A percentile compares a stretch with the other conserved stretches of the same genome.
Conservation (phyloP, 1,140 invertebrate species). For the Leptinotarsa defecta region DNA sequence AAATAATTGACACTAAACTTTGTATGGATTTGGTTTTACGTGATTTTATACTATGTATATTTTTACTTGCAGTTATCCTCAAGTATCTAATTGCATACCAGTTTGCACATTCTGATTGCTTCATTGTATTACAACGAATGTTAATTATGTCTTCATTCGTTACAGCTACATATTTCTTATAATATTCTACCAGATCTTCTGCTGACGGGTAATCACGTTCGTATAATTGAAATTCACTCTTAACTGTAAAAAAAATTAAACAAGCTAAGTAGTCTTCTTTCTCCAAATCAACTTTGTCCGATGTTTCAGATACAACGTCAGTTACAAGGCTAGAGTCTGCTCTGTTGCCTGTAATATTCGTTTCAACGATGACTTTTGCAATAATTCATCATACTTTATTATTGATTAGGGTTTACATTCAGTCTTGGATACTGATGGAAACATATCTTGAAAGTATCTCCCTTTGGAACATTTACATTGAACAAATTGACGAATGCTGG, state of each 20-base stretch:
- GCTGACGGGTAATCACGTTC: constrained; percentile 25
- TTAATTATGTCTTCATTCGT: constrained; percentile 46
- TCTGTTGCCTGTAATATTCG: background rate
- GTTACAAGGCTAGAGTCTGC: background rate
- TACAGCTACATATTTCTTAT: constrained; percentile 43
- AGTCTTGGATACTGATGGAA: background rate
- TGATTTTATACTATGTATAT: constrained; percentile 44
- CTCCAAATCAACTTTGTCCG: background rate
- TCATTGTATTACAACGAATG: constrained; percentile 44
- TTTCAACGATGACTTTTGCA: no score
- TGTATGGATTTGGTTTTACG: constrained; percentile 37
- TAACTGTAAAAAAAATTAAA: constrained; percentile 17
- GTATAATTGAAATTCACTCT: constrained; percentile 25
- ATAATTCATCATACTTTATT: background rate
- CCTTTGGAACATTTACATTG: background rate
- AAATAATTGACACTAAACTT: constrained; percentile 35
- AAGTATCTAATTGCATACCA: constrained; percentile 37
- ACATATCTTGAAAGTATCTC: background rate
- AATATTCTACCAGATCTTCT: constrained; percentile 41
- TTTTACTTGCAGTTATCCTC: constrained; percentile 42
- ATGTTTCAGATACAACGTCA: background rate
- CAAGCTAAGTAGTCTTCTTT: background rate
- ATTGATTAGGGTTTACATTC: background rate
- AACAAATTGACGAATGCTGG: background rate
- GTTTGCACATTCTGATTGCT: constrained; percentile 38